Evolutionary conservation across 2,113 vertebrate species (phyloP).

Genomic region (Coracopsis vasa): DNA sequence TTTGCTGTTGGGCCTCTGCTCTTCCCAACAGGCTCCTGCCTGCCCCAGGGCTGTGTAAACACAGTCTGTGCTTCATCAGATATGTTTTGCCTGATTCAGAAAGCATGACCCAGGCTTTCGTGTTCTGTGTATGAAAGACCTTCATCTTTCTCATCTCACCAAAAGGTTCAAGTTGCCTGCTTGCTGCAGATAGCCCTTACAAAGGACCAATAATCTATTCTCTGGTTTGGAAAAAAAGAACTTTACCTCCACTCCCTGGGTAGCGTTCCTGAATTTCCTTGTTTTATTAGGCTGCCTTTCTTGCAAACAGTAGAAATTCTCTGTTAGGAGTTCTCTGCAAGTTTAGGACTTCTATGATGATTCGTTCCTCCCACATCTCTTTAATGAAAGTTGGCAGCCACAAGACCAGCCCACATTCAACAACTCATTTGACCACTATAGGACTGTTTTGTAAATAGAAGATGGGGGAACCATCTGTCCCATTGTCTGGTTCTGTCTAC

Average conservation of each 20-base stretch:
- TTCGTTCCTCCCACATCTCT: background rate
- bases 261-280: background rate
- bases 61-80: background rate
- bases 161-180: rapidly evolving
- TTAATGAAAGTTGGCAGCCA: background rate
- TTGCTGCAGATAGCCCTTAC: background rate
- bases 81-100: background rate
- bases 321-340: background rate
- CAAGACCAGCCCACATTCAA: background rate
- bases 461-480: background rate
- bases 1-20: background rate
- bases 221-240: background rate
- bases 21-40: background rate
- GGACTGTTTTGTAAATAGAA: background rate
- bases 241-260: background rate
- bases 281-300: background rate
- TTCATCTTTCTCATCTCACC: background rate
- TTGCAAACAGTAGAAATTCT: background rate
- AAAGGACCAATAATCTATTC: background rate
- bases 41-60: background rate
- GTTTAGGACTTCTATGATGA: background rate
- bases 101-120: background rate
- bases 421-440: background rate
- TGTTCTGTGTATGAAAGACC: background rate
- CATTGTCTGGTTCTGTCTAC: background rate